Conservation (phyloP, 2,888 invertebrate species). For the Lissonota sp. region DNA sequence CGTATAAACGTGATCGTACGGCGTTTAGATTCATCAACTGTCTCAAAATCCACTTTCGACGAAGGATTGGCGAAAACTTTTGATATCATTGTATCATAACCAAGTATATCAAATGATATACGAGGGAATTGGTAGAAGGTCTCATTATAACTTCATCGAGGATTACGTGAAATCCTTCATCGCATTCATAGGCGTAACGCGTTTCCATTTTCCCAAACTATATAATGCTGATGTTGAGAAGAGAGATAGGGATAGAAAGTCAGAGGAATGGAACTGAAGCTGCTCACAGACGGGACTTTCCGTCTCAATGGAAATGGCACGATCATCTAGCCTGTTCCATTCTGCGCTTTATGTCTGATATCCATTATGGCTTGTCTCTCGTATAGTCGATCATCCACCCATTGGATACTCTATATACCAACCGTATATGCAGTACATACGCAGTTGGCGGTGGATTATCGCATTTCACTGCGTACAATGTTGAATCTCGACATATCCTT, state of each 20-base stretch:
- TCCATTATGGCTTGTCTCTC: constrained; percentile 49
- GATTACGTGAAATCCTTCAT: constrained; percentile 37
- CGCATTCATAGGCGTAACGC: constrained; percentile 35
- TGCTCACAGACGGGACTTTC: constrained; percentile 32
- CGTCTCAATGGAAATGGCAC: constrained; percentile 56
- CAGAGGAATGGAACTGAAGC: not conserved
- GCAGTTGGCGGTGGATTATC: constrained; percentile 51
- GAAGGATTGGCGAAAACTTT: not conserved
- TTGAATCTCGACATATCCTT: constrained; percentile 44
- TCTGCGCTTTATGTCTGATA: constrained; percentile 44
- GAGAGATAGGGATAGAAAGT: not conserved
- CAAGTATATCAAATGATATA: constrained; percentile 17
- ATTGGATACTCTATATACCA: constrained; percentile 7
- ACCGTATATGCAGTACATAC: constrained; percentile 16
- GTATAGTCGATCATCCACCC: constrained; percentile 43
- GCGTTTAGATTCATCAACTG: constrained; percentile 24
- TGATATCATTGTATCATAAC: constrained; percentile 5
- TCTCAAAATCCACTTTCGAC: not conserved
- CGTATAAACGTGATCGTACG: constrained; percentile 10
- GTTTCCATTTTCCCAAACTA: constrained; percentile 33
- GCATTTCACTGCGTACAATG: constrained; percentile 38
- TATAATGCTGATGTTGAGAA: not conserved
- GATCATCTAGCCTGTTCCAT: constrained; percentile 45
- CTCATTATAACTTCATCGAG: constrained; percentile 54
- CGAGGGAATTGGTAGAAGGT: constrained; percentile 3